Base-by-base conservation (phyloP, 2,113 vertebrate species). In the Helogale parvula region DNA sequence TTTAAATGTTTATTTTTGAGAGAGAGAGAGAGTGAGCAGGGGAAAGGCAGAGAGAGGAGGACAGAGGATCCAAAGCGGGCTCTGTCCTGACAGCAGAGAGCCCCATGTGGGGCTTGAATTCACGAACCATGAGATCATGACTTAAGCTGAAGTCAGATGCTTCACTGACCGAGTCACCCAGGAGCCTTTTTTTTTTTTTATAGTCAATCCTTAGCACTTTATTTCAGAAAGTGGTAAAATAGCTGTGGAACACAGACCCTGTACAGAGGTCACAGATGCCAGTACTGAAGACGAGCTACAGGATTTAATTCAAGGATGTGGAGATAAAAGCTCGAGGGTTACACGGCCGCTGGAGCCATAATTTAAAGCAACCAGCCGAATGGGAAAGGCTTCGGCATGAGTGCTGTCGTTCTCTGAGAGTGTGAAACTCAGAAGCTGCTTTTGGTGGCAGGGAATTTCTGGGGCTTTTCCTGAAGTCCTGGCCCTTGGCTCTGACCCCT, bases 171-270 rank as follows among this genome's bases (percentile, higher is more conserved):
- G 52, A 17, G 52, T 5, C 52, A 54, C 52, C 15, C 52, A 54
- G 52, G 52, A 2, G 16, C 52, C 47, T n/a, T 9, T 19, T 15
- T 52, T 52, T 52, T 52, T 52, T 38, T 38, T 38, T 38, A 38
- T 38, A 38, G 38, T 38, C 38, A 38, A 38, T 38, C 38, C 38
- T 38, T 38, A 38, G 84, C 41, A 91, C 54, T 74, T 94, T 74
- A 5, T 93, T 98, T 86, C 97, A 99, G 99, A 99, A 31, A 99
- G 97, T 17, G 99, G 99, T 65, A 99, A 99, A 95, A 98, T 99
- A 88, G 98, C 98, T 0, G 98, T 99, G 86, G 98, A 98, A 50
- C 98, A 98, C 66, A 97, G 90, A 82, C 74, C 86, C 83, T 89
- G 97, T 57, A 98, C 98, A 79, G 94, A 97, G 66, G 89, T 94